Base-by-base conservation (phyloP, 2,888 invertebrate genomes). In the Spodoptera exigua region DNA sequence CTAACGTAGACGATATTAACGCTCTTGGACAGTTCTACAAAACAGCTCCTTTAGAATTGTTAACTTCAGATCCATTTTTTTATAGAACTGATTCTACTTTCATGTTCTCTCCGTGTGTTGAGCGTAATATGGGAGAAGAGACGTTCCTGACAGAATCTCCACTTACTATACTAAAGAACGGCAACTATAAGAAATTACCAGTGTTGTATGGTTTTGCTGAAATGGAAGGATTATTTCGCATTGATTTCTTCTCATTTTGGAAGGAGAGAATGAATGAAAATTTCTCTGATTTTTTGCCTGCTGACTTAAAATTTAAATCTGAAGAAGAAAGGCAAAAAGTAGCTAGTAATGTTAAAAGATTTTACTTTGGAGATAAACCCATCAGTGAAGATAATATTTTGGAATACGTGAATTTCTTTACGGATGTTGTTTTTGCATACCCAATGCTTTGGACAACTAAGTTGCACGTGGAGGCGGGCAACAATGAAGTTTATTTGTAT, bases 381-480 rank as follows among this genome's bases (percentile, higher is more conserved):
- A 60, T 89, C 0, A 69, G 49, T 5, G 70, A 78, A 7, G 70
- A 80, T 2, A 80, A 70, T 36, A 63, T 86, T 56, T 61, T 83
- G 11, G 45, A 47, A 2, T 89, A 76, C 40, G 67, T 88, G 1
- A 70, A 89, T 58, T 89, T 77, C 48, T 86, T 82, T 39, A 70
- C 84, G 9, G 93, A 96, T 93, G 56, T 78, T 0, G 13, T 68
- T 7, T 87, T 88, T 49, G 68, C 69, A 0, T 80, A 80, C 61
- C 63, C 84, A 2, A 76, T 73, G 4, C 36, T 86, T 9, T 64
- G 78, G 53, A 72, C 84, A 0, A 67, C 81, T 0, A 76, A 80
- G 14, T 36, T 84, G 12, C 82, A 84, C 44, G 63, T 74, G 1
- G 73, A 82, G 49, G 78, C 80, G 36, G 85, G 87, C 1, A 78